Evolutionary conservation across 2,113 vertebrate species (phyloP).

Genomic region (Colaptes auratus): DNA sequence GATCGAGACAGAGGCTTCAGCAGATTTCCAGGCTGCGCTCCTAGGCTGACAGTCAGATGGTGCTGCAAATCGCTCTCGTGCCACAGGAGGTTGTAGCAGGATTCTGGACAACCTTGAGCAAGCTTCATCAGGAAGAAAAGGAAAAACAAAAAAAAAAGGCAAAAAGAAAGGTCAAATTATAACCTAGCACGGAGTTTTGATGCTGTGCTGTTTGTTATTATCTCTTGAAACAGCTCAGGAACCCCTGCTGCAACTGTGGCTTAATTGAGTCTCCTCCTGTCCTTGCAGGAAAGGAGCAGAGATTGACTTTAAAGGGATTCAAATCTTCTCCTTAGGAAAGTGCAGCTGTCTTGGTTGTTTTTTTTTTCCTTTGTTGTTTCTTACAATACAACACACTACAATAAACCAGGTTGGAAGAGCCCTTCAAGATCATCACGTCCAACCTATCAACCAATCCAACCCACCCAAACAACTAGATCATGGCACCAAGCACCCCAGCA

Average conservation of each 20-base stretch:
- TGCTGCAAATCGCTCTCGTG: not conserved
- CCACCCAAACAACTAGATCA: no score
- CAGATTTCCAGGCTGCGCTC: not conserved
- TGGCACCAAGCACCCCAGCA: no score
- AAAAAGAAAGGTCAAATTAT: conserved; percentile 54
- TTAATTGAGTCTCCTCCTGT: conserved; percentile 64
- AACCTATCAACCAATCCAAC: no score
- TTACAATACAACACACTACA: no score
- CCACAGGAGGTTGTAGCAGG: not conserved
- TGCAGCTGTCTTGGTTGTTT: not conserved
- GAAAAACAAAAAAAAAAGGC: not conserved
- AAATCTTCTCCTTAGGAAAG: not conserved
- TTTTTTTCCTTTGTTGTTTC: no score
- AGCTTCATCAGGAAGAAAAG: not conserved
- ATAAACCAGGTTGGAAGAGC: no score
- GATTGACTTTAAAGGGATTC: conserved; percentile 60
- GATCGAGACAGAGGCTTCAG: no score
- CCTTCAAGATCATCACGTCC: no score
- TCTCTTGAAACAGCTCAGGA: conserved; percentile 20
- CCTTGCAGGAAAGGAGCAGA: conserved; percentile 55
- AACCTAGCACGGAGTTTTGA: not conserved
- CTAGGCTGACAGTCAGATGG: not conserved
- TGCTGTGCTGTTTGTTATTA: not conserved
- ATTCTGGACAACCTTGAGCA: conserved; percentile 21
- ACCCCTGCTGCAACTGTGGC: conserved; percentile 28